Evolutionary conservation across 2,888 invertebrate species (phyloP), one percentile per base, ranked within the genome.

Genomic region (Neuroscelio doddi): DNA sequence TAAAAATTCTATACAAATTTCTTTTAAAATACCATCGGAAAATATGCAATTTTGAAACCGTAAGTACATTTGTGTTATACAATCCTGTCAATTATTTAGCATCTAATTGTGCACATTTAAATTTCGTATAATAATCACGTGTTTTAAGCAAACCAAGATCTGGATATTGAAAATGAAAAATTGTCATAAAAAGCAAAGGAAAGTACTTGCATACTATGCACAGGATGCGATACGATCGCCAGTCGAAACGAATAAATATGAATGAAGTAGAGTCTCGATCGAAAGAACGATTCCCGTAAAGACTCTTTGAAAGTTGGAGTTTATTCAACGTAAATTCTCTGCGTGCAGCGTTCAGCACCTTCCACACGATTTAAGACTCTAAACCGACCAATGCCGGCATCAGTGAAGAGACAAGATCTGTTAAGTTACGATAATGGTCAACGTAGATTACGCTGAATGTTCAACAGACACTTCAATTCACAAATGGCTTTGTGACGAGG

Each of bases 371-470:
- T 75, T 72, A 75, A 76, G 71, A 68, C 69, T 49, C 68, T 52
- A 71, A 72, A 66, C 29, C 57, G 39, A 29, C 44, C 52, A 51
- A 50, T 44, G 27, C 24, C 42, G 26, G 14, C 42, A 27, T 24
- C 30, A 12, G 26, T 14, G 7, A 1, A 10, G 17, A 46, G 46
- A 32, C 46, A 46, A 68, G 64, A 71, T 66, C 52, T 57, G 53
- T 65, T 68, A 71, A 75, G 71, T 76, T 74, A 76, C 71, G 76
- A 72, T 75, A 74, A 75, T 75, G 70, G 72, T 56, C 56, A 30
- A 61, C 69, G 56, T 70, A 72, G 75, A 74, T 75, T 76, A 70
- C 72, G 65, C 69, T 66, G 69, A 68, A 74, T 71, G 55, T 27
- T 34, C 21, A 38, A 30, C 44, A 10, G 26, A 41, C 42, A 17